Percentiles rank a stretch among this genome's conserved stretches.
phyloP scores from a whole-genome alignment of 2,113 vertebrate species.

The Ondatra zibethicus region DNA sequence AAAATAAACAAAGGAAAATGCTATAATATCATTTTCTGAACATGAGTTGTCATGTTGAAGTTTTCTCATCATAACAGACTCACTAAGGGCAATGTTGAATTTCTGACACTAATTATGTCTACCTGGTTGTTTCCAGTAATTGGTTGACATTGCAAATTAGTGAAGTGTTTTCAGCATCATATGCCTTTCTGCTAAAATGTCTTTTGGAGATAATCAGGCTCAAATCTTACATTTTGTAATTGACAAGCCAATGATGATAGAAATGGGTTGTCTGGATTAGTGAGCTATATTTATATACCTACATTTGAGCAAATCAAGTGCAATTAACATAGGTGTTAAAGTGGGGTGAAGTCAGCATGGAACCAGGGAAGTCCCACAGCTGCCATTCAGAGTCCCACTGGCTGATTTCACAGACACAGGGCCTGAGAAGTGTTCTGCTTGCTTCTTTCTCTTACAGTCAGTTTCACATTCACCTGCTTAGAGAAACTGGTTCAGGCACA shows the following conservation, averaged over 20 bases:
- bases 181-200: neutral
- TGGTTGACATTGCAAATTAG: slow-evolving; percentile 15
- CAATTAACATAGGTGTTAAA: neutral
- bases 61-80: neutral
- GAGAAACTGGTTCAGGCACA: neutral
- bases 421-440: neutral
- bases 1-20: neutral
- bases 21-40: neutral
- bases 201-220: slow-evolving; percentile 45
- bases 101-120: neutral
- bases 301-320: neutral
- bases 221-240: slow-evolving; percentile 43
- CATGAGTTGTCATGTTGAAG: neutral
- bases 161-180: slow-evolving; percentile 23
- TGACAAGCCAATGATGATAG: slow-evolving; percentile 30
- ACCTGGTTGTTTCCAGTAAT: neutral
- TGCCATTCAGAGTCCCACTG: neutral
- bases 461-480: neutral
- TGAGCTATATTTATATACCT: neutral
- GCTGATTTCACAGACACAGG: neutral
- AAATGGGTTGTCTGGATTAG: neutral
- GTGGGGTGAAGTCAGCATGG: neutral
- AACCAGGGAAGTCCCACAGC: neutral
- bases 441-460: neutral
- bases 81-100: neutral